Evolutionary conservation across 2,113 vertebrate species (phyloP), one percentile per base, ranked within the genome.

Genomic region (Patagioenas fasciata): DNA sequence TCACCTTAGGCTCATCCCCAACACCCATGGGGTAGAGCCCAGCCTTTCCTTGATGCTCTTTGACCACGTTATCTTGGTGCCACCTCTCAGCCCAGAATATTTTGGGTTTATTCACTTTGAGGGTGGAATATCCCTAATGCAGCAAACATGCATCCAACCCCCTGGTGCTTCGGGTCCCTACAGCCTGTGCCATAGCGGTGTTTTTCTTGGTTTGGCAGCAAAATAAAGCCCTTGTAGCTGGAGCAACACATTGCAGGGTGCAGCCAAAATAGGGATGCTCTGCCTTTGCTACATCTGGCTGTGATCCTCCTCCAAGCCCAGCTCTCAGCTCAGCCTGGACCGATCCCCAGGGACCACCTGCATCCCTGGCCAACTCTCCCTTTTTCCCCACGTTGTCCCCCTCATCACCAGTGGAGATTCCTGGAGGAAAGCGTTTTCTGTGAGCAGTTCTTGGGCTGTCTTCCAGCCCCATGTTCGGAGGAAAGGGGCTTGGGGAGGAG

Each of bases 381-480:
- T 61, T 80, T 56, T 40, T 80, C 87, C 64, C 64, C 67, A 28
- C 7, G 2, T 80, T 66, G 80, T n/a, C 58, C 20, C 14, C 61
- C 91, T 21, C 62, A 80, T 24, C 2, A 13, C 72, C 36, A 1
- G 5, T 53, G 91, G 85, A 93, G 74, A 90, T 77, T 61, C 85
- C 95, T 0, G 0, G 88, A 95, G 95, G 95, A 83, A 90, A 91
- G 47, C 15, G 10, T 74, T 87, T 83, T 94, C 93, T 95, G 92
- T 62, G 71, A 92, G 88, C 64, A 2, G 15, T 95, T 97, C 97
- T 97, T 96, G 96, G 97, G 97, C 97, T 16, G 0, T 20, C 26
- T 89, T 97, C 98, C 97, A 98, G 97, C 85, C 92, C 79, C 88
- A 87, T 6, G 82, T 93, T 93, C 3, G 0, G 91, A 78, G 93